Evolutionary conservation across 2,888 invertebrate genomes (phyloP), one percentile per base, ranked within the genome.

Genomic region (Aleiodes leptofemur): DNA sequence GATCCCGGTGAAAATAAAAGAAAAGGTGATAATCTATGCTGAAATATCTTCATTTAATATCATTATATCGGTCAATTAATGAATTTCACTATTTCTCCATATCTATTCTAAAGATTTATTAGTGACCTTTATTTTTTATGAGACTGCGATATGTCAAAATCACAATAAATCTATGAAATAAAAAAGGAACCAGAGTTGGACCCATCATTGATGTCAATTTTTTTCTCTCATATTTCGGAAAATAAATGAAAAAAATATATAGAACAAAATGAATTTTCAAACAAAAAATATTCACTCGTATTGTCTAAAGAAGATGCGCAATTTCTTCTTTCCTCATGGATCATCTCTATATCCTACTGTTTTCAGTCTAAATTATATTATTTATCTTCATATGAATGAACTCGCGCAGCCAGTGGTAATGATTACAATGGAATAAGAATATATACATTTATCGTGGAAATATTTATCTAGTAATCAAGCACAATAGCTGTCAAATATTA

Each of bases 121-220:
- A 76, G 59, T 59, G 59, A 59, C 29, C 34, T 78, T 71, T 73
- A 56, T 34, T 73, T 38, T 61, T 38, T 61, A 48, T 69, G 72
- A 38, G 76, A 76, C 74, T 80, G 83, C 83, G 85, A 87, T 87
- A 87, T 87, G 86, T 86, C 77, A 82, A 78, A 86, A 84, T 86
- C 79, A 83, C 81, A 79, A 85, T 80, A 86, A 87, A 74, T 31
- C 64, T 59, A 72, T 61, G 38, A 38, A 82, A 83, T 79, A 83
- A 73, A 79, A 79, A 29, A 8, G 14, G 8, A 29, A 74, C 85
- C 78, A 82, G 84, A 81, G 84, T 86, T 86, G 84, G 83, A 86
- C 85, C 87, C 83, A 79, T 68, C 16, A n/a, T 34, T 38, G 34
- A 59, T n/a, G 38, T 34, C 1, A 14, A 34, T 59, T 59, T 14